Base-by-base conservation (phyloP, 2,113 vertebrate genomes). In the Zeus faber region DNA sequence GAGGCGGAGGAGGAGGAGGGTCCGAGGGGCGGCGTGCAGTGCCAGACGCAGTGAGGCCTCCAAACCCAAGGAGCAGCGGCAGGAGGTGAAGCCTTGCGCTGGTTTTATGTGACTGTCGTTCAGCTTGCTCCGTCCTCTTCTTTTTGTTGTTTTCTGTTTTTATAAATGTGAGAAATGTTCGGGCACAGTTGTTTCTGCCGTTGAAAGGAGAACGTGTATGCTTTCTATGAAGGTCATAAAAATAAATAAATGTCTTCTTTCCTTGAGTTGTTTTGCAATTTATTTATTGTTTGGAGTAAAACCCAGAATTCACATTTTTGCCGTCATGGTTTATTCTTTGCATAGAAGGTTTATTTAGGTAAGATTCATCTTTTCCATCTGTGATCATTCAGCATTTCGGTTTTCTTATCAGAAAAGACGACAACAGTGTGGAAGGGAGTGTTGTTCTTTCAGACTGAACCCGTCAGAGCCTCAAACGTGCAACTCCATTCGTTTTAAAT, bases 1-100 rank as follows among this genome's bases (percentile, higher is more conserved):
- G 89, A 96, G 31, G 95, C 97, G 27, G 95, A 98, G 0, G 92
- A 98, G 0, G 92, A 96, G 0, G 76, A 78, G 1, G 80, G 89
- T 11, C 87, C 87, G 7, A 91, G 92, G 5, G 67, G 84, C 0
- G 93, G 93, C 0, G 93, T 98, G 56, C 95, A 98, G 4, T 99
- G 96, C 76, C 95, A 99, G 79, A 95, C 95, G 0, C 89, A 91
- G 72, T 91, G 58, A 37, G 33, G 13, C 33, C 33, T 37, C 33
- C 13, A 4, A 11, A 37, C 5, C 33, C 9, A 2, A 37, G n/a
- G 13, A 37, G 33, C n/a, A n/a, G 4, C 13, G n/a, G 9, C 33
- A 47, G n/a, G n/a, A n/a, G n/a, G n/a, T n/a, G n/a, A 44, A 69
- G 26, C 5, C 29, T 24, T 71, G 7, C 27, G 4, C 9, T 29